These are phyloP conservation scores for Hofmannophila pseudospretella DNA, from an alignment of 2,888 invertebrate species.

Conservation along the genomic window DNA sequence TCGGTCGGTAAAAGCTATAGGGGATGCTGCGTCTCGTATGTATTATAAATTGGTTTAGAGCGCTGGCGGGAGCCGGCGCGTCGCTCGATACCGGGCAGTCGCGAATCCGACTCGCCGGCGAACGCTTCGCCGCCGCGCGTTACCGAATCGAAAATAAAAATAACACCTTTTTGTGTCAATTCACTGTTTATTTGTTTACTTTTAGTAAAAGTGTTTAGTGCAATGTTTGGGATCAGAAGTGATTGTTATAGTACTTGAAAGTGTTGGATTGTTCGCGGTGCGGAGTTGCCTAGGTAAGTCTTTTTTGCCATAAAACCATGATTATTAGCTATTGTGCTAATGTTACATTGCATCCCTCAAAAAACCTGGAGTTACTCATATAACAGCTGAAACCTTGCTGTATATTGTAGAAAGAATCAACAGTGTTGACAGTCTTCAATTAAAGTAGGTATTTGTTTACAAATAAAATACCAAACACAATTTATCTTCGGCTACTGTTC, in stretches of 20 bases:
- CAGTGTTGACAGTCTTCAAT: no score
- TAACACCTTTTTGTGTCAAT: constrained; percentile 26
- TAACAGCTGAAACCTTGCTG: no score
- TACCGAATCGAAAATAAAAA: constrained; percentile 32
- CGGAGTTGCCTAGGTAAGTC: constrained; percentile 14
- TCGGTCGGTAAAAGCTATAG: constrained; percentile 26
- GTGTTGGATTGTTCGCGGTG: constrained; percentile 24
- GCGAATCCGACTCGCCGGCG: constrained; percentile 44
- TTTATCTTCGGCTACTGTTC: not conserved
- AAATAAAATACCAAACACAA: not conserved
- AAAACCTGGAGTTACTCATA: no score
- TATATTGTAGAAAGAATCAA: no score
- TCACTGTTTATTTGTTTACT: constrained; percentile 18
- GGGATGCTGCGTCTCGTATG: constrained; percentile 77
- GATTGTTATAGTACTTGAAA: constrained; percentile 7
- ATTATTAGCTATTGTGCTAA: no score
- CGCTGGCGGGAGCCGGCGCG: constrained; percentile 55
- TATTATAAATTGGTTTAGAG: constrained; percentile 78
- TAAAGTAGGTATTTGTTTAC: constrained; percentile 3
- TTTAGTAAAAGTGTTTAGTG: constrained; percentile 7
- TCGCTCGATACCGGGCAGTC: constrained; percentile 73
- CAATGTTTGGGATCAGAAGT: constrained; percentile 3
- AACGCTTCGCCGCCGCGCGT: constrained; percentile 26
- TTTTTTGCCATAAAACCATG: no score
- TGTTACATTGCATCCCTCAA: no score